Conservation (phyloP, 2,113 vertebrate genomes). For the Corynorhinus townsendii region DNA sequence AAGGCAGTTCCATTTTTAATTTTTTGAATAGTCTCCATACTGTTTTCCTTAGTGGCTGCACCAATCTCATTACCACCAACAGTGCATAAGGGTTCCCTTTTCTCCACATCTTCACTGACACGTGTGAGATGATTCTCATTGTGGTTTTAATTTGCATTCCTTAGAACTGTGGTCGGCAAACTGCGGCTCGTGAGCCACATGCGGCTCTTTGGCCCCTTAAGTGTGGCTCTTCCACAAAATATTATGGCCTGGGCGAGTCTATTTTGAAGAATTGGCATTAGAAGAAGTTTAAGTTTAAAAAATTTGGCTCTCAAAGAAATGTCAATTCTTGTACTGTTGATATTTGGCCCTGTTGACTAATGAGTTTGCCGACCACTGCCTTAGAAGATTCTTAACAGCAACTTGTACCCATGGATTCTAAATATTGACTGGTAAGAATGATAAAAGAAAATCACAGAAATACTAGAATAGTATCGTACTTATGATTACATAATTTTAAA, state of each 20-base stretch:
- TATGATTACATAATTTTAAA: neutral
- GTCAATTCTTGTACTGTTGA: too few species aligned
- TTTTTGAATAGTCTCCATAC: neutral
- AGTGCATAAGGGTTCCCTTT: neutral
- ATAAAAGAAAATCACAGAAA: conserved; percentile 30
- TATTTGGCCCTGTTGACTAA: too few species aligned
- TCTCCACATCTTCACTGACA: neutral
- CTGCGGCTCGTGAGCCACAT: too few species aligned
- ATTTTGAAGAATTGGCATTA: too few species aligned
- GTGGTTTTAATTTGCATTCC: neutral
- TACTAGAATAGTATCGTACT: neutral
- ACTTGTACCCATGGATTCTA: neutral
- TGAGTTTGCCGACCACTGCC: too few species aligned
- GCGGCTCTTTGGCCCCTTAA: too few species aligned
- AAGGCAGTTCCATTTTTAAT: neutral
- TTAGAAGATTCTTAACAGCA: neutral
- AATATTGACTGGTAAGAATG: conserved; percentile 19
- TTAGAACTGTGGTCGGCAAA: too few species aligned
- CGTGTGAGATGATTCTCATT: neutral
- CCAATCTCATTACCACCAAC: neutral
- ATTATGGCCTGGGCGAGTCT: too few species aligned
- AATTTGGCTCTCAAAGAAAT: too few species aligned
- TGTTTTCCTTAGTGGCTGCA: neutral
- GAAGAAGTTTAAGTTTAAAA: too few species aligned
- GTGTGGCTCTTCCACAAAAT: too few species aligned